Evolutionary conservation across 2,888 invertebrate species (phyloP), one percentile per base, ranked within the genome.

Genomic region (Diaperis boleti): DNA sequence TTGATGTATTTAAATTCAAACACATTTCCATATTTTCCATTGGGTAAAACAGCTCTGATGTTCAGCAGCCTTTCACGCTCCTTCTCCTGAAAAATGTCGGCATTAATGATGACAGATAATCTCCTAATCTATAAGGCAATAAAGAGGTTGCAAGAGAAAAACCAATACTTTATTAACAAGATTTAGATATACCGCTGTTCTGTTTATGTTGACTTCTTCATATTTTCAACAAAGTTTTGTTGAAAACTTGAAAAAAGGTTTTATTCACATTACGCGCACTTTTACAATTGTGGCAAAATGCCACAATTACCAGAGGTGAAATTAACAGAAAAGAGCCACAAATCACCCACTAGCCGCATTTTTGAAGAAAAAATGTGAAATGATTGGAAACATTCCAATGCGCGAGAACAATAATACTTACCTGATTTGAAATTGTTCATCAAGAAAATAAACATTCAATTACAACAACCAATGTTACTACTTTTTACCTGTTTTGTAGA

Each of bases 11-110:
- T 75, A 20, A 78, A 74, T 60, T 81, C 79, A 61, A 80, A 82
- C 4, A 82, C 75, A 39, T 76, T 78, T 5, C 75, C 78, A 49
- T 76, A 78, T 29, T 73, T 66, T 18, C 81, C 79, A 68, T 74
- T 78, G 49, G 75, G 77, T 7, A 81, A 70, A 10, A 75, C 67
- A 1, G 78, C 76, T 64, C 78, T 79, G 20, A 77, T 67, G 1
- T 72, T 73, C 6, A 81, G 73, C 10, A 81, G 68, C 2, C 80
- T 75, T 52, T 80, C 78, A 15, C 76, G 72, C 64, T 80, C 80
- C 31, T 72, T 74, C 57, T 78, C 78, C 81, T 81, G 69, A 15
- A 73, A 54, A 54, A 29, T 22, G 2, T 3, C 1, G 11, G 52
- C 6, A 13, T 39, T 37, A 39, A 14, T 18, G 6, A 29, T 8